phyloP scores from a whole-genome alignment of 2,888 invertebrate species.

The Sminthurinus aureus region DNA sequence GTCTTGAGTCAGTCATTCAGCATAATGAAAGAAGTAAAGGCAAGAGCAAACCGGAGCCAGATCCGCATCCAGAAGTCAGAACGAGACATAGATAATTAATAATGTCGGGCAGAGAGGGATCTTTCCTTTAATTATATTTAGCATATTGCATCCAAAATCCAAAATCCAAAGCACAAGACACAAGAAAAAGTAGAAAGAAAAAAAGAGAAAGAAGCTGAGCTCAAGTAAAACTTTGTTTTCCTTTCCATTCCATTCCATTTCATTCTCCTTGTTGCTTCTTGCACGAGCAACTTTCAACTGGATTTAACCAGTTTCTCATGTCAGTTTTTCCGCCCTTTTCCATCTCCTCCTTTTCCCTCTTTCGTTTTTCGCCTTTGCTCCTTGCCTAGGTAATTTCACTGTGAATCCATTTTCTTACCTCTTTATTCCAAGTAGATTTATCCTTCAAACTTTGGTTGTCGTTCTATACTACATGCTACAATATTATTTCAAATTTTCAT shows the following conservation, averaged over 20 bases:
- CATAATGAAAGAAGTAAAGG: not conserved
- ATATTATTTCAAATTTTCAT: no score
- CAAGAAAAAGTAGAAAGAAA: no score
- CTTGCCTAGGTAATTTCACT: no score
- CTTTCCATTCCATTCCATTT: not conserved
- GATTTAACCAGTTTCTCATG: slow-evolving; percentile 1
- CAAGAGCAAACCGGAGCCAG: no score
- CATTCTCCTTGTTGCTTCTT: not conserved
- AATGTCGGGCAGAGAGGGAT: not conserved
- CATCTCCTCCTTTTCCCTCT: not conserved
- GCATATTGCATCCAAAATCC: not conserved
- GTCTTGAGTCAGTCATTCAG: not conserved
- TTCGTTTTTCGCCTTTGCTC: not conserved
- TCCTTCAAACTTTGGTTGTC: no score
- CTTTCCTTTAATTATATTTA: slow-evolving; percentile 8
- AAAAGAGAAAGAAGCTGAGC: not conserved
- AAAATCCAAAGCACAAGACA: not conserved
- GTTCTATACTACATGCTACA: no score
- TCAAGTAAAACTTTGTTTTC: slow-evolving; percentile 8
- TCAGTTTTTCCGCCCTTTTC: no score
- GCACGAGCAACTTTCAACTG: not conserved
- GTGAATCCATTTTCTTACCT: no score
- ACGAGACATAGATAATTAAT: slow-evolving; percentile 13
- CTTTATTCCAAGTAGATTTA: no score
- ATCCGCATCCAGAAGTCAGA: not conserved